Conservation (phyloP, 2,888 invertebrate species). For the Ryuthela nishihirai region DNA sequence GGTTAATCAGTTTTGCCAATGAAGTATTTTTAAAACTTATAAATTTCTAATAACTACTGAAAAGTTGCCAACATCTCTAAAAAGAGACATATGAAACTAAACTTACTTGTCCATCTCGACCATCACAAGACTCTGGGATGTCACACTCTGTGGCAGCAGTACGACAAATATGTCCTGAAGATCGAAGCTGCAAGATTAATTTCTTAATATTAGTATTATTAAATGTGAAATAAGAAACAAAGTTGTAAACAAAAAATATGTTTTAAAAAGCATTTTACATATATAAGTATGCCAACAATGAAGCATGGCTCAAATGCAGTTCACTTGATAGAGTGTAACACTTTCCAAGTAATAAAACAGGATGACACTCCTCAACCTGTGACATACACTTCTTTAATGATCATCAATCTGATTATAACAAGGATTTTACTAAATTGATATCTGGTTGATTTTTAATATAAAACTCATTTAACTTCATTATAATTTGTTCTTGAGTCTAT, state of each 20-base stretch:
- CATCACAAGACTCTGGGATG: conserved; percentile 89
- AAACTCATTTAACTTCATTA: too few species aligned
- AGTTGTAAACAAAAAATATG: conserved; percentile 27
- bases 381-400: too few species aligned
- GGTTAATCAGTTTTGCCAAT: neutral
- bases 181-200: conserved; percentile 61
- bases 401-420: too few species aligned
- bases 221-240: neutral
- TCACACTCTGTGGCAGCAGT: conserved; percentile 89
- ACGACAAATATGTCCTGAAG: conserved; percentile 76
- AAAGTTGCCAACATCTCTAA: neutral
- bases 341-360: too few species aligned
- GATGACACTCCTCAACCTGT: too few species aligned
- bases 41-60: neutral
- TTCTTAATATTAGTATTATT: conserved; percentile 6
- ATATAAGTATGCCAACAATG: too few species aligned
- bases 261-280: too few species aligned
- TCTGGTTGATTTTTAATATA: too few species aligned
- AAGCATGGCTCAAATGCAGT: too few species aligned
- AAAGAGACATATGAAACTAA: neutral
- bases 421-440: too few species aligned
- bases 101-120: conserved; percentile 64
- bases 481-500: too few species aligned
- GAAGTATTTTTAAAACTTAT: neutral
- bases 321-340: too few species aligned